These are phyloP conservation scores for Macrosoma leucophasiata DNA, from an alignment of 2,888 invertebrate genomes.

Conservation along the genomic window DNA sequence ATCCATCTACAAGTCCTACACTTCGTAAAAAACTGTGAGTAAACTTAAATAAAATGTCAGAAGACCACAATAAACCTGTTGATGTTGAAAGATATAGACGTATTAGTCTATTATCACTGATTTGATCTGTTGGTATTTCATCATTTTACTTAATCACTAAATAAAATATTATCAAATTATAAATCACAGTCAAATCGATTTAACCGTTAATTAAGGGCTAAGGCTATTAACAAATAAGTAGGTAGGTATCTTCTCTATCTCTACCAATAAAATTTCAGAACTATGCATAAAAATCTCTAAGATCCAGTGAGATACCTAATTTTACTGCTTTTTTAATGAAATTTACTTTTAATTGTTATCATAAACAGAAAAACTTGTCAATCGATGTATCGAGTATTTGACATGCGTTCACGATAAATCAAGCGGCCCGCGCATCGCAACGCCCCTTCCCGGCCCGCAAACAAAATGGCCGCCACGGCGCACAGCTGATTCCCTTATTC, in stretches of 20 bases:
- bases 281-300: background rate
- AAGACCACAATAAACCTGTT: constrained; percentile 2
- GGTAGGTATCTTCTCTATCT: too few relatives aligned
- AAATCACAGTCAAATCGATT: too few relatives aligned
- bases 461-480: constrained; percentile 60
- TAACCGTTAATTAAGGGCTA: too few relatives aligned
- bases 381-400: constrained; percentile 40
- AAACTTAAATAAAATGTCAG: constrained; percentile 2
- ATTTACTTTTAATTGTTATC: background rate
- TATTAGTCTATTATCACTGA: too few relatives aligned
- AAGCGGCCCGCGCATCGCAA: constrained; percentile 41
- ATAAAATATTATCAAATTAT: too few relatives aligned
- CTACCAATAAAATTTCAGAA: too few relatives aligned
- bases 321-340: background rate
- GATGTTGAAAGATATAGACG: too few relatives aligned
- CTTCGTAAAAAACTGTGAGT: background rate
- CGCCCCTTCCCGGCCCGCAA: constrained; percentile 47
- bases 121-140: too few relatives aligned
- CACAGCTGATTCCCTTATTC: constrained; percentile 52
- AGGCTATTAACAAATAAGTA: too few relatives aligned
- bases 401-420: constrained; percentile 54
- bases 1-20: background rate
- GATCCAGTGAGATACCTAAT: background rate
- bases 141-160: too few relatives aligned
- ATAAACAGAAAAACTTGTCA: constrained; percentile 18